Evolutionary conservation across 2,888 invertebrate species (phyloP).

Genomic region (Sesia bembeciformis): DNA sequence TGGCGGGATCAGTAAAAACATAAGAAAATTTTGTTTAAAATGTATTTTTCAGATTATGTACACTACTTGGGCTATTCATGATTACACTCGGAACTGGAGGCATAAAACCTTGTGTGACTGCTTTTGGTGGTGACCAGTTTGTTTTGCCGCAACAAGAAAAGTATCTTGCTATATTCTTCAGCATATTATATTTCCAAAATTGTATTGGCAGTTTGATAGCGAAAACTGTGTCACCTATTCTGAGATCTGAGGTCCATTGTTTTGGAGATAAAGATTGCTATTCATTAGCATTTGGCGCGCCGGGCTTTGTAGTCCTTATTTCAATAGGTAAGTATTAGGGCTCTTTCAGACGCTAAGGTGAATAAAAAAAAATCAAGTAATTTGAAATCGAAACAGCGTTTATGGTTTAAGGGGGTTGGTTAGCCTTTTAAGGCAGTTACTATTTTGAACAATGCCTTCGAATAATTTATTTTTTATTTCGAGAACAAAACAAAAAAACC

Average conservation of each 20-base stretch:
- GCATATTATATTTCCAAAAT: conserved; percentile 81
- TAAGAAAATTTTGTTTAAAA: background rate
- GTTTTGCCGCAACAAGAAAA: conserved; percentile 76
- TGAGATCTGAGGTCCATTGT: conserved; percentile 79
- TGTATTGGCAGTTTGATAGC: conserved; percentile 81
- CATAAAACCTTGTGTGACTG: conserved; percentile 87
- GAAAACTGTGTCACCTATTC: conserved; percentile 81
- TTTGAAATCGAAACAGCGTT: no score
- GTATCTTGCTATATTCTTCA: conserved; percentile 81
- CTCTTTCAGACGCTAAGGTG: no score
- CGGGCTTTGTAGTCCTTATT: conserved; percentile 80
- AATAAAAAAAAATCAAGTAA: no score
- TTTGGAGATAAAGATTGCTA: conserved; percentile 80
- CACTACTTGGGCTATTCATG: conserved; percentile 78
- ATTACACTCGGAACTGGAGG: conserved; percentile 87
- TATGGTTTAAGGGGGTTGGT: no score
- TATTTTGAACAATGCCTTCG: background rate
- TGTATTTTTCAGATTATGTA: conserved; percentile 63
- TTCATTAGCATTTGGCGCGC: conserved; percentile 84
- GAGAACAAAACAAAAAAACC: no score
- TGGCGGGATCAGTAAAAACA: no score
- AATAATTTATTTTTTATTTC: no score
- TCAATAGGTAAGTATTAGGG: conserved; percentile 73
- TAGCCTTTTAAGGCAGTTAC: no score
- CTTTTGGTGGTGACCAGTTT: conserved; percentile 90